Base-by-base conservation (phyloP, 2,113 vertebrate species). In the Psammodynastes pulverulentus region DNA sequence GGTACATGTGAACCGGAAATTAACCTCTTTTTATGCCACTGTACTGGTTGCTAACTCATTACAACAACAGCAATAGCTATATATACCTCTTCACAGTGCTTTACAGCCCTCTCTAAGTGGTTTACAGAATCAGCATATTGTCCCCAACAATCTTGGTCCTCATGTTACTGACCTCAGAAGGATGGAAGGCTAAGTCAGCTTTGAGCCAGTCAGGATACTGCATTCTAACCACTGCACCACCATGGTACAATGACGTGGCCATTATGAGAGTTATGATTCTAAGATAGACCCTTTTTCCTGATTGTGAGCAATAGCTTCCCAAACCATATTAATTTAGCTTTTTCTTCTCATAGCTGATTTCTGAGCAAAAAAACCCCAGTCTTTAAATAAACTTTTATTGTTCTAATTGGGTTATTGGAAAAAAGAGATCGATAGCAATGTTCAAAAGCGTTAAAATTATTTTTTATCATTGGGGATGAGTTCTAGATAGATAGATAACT, bases 321-420 rank as follows among this genome's bases (percentile, higher is more conserved):
- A 94, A 95, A 90, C 94, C 29, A 0, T 96, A 97, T 97, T 15
- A 95, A 97, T 96, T 94, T 90, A 84, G 67, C 95, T 51, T 96
- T 94, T 92, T 94, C 95, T 96, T 93, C 93, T 49, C 91, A 89
- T 87, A 0, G 91, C 93, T 0, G 89, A 95, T 96, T 97, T 96
- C 97, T 96, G 96, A 96, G 95, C 95, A 97, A 96, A 97, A 51
- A 51, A 51, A 92, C 93, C 94, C 87, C 95, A 93, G 93, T 95
- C 95, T 95, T 96, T 96, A 95, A 97, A 97, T 96, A 95, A 96
- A 96, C 93, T 95, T 96, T 0, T 94, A 96, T 96, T 95, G 95
- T 96, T 97, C 97, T 96, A 97, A 97, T 97, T 97, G 97, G 95
- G 95, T 90, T 94, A 72, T 91, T 86, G 1, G 94, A 94, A 85